Conservation (phyloP, 53 echinoderm and acorn worm species). For the Astropecten irregularis region DNA sequence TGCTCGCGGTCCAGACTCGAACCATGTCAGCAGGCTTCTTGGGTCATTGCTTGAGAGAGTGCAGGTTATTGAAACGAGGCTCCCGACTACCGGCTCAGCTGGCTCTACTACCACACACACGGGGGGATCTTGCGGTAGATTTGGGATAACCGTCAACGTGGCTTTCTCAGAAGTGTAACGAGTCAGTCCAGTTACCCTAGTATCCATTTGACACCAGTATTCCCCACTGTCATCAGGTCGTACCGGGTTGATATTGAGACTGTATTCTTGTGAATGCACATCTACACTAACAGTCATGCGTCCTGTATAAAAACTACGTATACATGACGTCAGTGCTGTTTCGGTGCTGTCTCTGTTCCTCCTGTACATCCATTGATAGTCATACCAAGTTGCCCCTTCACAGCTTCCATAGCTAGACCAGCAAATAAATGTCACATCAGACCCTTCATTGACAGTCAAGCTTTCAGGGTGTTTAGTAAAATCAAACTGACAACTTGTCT, state of each 20-base stretch:
- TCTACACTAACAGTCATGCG: neutral
- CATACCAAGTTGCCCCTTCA: no score
- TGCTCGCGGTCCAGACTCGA: neutral
- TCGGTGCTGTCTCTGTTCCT: neutral
- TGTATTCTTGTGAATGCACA: neutral
- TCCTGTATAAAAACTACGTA: no score
- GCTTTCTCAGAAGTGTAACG: neutral
- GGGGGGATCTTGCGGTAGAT: neutral
- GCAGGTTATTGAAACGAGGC: neutral
- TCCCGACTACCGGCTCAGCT: neutral
- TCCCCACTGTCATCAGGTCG: conserved; percentile 16
- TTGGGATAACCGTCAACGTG: neutral
- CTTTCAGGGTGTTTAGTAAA: neutral
- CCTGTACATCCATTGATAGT: no score
- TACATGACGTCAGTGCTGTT: neutral
- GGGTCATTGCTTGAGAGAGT: neutral
- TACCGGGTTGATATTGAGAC: neutral
- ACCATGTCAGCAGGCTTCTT: neutral
- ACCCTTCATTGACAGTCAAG: neutral
- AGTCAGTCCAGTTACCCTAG: neutral
- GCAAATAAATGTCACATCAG: neutral
- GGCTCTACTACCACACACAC: conserved; percentile 4
- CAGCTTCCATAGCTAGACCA: neutral
- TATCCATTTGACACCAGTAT: neutral
- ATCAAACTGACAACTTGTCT: neutral